phyloP scores from a whole-genome alignment of 1,140 invertebrate genomes.

The Charaxes varanes region DNA sequence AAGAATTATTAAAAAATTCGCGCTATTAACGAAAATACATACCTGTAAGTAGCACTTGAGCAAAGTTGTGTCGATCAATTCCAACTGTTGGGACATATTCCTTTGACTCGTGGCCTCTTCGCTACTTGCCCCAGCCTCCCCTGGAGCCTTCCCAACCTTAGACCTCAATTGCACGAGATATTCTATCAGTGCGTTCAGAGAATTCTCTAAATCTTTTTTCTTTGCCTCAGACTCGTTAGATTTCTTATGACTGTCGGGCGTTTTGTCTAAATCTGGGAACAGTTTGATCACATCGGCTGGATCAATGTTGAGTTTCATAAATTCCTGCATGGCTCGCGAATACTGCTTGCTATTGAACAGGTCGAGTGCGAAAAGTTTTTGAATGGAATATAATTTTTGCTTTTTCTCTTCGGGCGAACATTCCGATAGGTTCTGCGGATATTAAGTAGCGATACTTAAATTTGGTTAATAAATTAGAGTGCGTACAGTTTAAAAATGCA shows the following conservation, averaged over 20 bases:
- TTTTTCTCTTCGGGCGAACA: conserved; percentile 87
- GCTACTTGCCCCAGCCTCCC: conserved; percentile 43
- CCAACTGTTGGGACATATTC: conserved; percentile 80
- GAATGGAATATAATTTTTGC: conserved; percentile 89
- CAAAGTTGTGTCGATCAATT: conserved; percentile 97
- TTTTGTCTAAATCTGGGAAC: conserved; percentile 89
- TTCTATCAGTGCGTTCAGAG: conserved; percentile 90
- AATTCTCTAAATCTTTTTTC: conserved; percentile 90
- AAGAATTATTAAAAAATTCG: no score
- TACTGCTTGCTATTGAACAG: conserved; percentile 92
- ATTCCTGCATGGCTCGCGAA: conserved; percentile 92
- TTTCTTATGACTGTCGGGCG: conserved; percentile 60
- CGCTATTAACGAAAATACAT: no score
- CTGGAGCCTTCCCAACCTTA: conserved; percentile 68
- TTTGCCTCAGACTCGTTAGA: conserved; percentile 70
- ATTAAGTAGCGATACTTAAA: no score
- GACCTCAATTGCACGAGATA: conserved; percentile 88
- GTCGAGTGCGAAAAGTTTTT: conserved; percentile 92
- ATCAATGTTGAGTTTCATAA: conserved; percentile 91
- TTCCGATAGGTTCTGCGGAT: conserved; percentile 87
- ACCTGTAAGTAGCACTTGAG: conserved; percentile 97
- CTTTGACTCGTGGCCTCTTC: conserved; percentile 54
- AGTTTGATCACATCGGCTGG: conserved; percentile 95
- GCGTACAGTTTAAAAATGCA: no score
- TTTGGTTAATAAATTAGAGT: no score